Base-by-base conservation (phyloP, 2,113 vertebrate genomes). In the Sylvietta virens region DNA sequence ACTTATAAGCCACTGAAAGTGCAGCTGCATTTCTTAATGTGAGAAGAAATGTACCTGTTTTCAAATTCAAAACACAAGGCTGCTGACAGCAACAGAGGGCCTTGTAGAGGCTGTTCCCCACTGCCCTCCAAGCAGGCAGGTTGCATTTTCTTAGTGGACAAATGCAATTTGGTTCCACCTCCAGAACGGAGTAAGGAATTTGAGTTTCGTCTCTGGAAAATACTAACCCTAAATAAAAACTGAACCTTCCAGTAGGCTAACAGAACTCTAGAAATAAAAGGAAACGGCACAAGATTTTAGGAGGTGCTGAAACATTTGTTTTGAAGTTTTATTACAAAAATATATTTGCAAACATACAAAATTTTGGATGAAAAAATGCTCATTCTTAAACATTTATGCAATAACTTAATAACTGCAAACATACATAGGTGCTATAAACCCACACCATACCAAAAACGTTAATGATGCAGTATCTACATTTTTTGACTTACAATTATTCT, bases 281-380 rank as follows among this genome's bases (percentile, higher is more conserved):
- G 35, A 88, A 96, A 57, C 56, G 16, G 3, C 28, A 47, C 27
- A 95, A 95, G 86, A 69, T 95, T 92, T 94, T 97, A 96, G 82
- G 97, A 98, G 97, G 97, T 98, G 96, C 95, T 97, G 97, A 98
- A 98, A 98, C 94, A 91, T 95, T 98, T 96, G 94, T 97, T 98
- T 98, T 97, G 95, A 97, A 97, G 73, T 98, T 98, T 98, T 98
- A 98, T 98, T 98, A 98, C 96, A 98, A 98, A 98, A 98, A 98
- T 98, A 98, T 98, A 98, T 98, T 98, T 98, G 98, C 98, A 98
- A 98, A 98, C 97, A 98, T 98, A 98, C 97, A 98, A 98, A 98
- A 98, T 97, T 98, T 97, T 97, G 96, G 97, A 98, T 98, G 98
- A 98, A 98, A 96, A 98, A 98, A 98, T 92, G 97, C 92, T 98